Conservation (phyloP, 2,113 vertebrate genomes). For the Callaeas wilsoni region DNA sequence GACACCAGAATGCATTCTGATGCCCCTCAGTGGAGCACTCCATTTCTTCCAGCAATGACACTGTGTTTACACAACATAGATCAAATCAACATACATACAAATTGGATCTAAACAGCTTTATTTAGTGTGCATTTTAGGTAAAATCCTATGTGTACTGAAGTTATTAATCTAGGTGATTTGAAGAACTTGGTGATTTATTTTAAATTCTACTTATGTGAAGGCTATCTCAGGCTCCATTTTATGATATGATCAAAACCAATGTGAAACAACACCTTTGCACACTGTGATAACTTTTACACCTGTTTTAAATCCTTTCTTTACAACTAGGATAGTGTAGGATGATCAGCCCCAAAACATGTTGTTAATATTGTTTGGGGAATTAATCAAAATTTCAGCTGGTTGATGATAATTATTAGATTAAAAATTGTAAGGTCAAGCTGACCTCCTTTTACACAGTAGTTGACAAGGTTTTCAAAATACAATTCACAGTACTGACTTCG, state of each 20-base stretch:
- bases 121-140: slow-evolving; percentile 15
- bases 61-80: neutral
- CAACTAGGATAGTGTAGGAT: neutral
- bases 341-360: neutral
- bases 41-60: neutral
- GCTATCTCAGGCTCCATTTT: neutral
- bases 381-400: neutral
- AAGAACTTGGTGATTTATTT: slow-evolving; percentile 3
- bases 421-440: neutral
- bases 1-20: neutral
- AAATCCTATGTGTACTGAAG: neutral
- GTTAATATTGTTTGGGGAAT: neutral
- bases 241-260: neutral
- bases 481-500: neutral
- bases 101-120: slow-evolving; percentile 7
- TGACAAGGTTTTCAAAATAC: neutral
- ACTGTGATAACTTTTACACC: neutral
- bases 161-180: slow-evolving; percentile 4
- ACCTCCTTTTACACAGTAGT: neutral
- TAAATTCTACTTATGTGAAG: slow-evolving; percentile 12
- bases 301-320: neutral
- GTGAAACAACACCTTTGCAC: neutral
- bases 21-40: neutral
- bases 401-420: neutral
- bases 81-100: neutral